phyloP scores from a whole-genome alignment of 2,797 vertebrate species.

The Etheostoma perlongum region DNA sequence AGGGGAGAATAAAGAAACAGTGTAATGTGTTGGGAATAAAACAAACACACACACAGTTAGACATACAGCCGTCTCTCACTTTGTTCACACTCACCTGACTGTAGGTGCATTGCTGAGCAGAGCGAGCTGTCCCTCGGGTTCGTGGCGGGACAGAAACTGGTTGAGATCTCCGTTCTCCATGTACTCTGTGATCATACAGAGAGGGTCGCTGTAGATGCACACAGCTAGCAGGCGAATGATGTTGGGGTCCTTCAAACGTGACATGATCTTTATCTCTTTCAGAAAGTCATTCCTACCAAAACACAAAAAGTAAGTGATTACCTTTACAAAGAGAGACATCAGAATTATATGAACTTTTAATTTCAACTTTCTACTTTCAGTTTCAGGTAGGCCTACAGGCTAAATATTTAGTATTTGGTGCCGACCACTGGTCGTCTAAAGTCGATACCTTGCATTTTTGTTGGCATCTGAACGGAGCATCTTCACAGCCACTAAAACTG shows the following conservation, averaged over 20 bases:
- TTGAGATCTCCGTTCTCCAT: constrained; percentile 99
- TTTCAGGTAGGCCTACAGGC: not conserved
- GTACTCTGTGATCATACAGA: constrained; percentile 99
- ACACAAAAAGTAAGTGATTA: not conserved
- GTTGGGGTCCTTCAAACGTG: constrained; percentile 97
- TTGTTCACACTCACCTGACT: constrained; percentile 85
- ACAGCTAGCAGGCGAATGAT: constrained; percentile 96
- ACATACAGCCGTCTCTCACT: too few relatives aligned
- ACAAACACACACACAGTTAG: not conserved
- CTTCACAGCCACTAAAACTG: constrained; percentile 96
- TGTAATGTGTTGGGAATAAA: not conserved
- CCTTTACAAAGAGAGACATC: not conserved
- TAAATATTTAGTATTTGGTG: not conserved
- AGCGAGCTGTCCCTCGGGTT: constrained; percentile 86
- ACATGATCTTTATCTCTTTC: constrained; percentile 99
- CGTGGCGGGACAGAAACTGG: constrained; percentile 96
- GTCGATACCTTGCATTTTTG: constrained; percentile 95
- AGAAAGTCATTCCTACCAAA: constrained; percentile 95
- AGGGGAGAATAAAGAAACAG: constrained; percentile 13
- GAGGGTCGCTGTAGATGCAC: constrained; percentile 93
- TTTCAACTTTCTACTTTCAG: not conserved
- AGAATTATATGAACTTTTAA: not conserved
- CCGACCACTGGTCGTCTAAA: not conserved
- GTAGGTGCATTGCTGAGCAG: constrained; percentile 80
- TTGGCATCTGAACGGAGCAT: constrained; percentile 98